These are phyloP conservation scores for Cettia cetti DNA, from an alignment of 2,113 vertebrate species.

Conservation along the genomic window DNA sequence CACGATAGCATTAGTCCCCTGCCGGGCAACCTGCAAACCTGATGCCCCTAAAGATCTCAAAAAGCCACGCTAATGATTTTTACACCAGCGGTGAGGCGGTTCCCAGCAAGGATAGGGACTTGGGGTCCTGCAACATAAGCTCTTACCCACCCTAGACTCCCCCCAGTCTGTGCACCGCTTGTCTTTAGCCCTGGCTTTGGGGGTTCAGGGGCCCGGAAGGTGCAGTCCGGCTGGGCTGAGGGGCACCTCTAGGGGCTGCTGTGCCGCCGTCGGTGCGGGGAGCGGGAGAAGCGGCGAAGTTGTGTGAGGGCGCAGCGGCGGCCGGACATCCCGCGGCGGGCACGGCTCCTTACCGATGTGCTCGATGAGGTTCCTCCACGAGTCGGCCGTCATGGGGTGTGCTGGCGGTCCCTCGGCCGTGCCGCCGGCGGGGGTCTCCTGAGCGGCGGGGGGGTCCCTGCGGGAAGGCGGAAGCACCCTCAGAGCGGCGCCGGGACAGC, in stretches of 20 bases:
- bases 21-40: not conserved
- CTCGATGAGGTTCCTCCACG: constrained; percentile 77
- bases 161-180: not conserved
- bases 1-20: not conserved
- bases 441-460: constrained; percentile 59
- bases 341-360: constrained; percentile 71
- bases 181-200: not conserved
- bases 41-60: not conserved
- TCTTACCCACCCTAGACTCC: not conserved
- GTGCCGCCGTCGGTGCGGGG: not conserved
- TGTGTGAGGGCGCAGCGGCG: not conserved
- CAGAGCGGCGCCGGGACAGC: not conserved
- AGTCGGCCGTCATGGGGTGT: constrained; percentile 75
- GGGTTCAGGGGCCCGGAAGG: not conserved
- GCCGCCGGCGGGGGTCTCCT: constrained; percentile 62
- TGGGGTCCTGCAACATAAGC: not conserved
- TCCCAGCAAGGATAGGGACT: not conserved
- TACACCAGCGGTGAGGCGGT: not conserved
- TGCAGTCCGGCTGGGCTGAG: not conserved
- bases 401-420: constrained; percentile 58
- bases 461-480: not conserved
- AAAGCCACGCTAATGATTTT: not conserved
- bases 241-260: not conserved
- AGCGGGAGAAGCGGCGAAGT: not conserved
- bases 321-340: not conserved